These are phyloP conservation scores for Psephotus haematonotus DNA, from an alignment of 2,113 vertebrate species.

Conservation along the genomic window DNA sequence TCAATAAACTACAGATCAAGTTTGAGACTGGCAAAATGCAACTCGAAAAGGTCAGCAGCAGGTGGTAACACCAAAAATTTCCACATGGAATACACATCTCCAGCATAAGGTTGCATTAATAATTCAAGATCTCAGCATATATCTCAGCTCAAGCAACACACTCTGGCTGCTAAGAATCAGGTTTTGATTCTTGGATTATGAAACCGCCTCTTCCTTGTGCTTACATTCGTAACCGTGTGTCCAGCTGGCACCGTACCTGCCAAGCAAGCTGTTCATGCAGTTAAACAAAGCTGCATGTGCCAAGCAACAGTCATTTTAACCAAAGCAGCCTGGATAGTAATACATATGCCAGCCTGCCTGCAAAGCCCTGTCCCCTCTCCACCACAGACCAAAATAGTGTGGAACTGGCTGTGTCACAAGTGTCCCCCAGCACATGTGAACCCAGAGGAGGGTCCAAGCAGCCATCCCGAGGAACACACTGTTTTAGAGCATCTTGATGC, in stretches of 20 bases:
- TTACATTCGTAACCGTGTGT: background rate
- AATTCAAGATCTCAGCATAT: background rate
- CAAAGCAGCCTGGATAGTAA: background rate
- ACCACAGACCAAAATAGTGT: accelerated
- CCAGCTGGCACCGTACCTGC: background rate
- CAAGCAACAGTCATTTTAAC: background rate
- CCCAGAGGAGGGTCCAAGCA: background rate
- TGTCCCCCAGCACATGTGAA: background rate
- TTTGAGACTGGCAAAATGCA: background rate
- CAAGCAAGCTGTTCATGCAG: background rate
- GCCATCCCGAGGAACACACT: accelerated
- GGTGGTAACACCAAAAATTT: background rate
- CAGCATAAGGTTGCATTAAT: background rate
- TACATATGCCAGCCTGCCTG: background rate
- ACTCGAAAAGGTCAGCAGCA: background rate
- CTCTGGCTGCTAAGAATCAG: background rate
- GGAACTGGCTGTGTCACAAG: background rate
- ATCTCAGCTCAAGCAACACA: background rate
- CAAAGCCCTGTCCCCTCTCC: background rate
- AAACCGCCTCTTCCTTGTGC: background rate
- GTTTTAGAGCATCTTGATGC: background rate
- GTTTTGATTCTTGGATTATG: background rate
- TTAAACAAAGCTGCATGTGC: background rate
- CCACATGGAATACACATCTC: background rate
- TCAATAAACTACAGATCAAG: background rate